Evolutionary conservation across 2,888 invertebrate species (phyloP), one percentile per base, ranked within the genome.

Genomic region (Lasioglossum calceatum): DNA sequence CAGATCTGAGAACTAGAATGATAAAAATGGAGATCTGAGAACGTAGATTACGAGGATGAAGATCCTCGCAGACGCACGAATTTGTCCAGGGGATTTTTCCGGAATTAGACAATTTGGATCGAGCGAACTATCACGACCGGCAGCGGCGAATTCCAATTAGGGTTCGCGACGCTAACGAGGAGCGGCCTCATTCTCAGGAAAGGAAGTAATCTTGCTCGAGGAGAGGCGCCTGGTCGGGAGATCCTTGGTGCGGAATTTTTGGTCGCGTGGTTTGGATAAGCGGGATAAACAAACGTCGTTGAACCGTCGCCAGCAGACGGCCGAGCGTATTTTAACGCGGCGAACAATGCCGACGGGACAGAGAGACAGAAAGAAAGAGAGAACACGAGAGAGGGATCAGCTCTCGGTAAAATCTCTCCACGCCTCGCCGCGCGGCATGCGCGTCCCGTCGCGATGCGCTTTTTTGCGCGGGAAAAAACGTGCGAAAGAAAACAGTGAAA

Each of bases 251-350:
- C 19, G 61, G 19, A 14, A 79, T 54, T 85, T 76, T 84, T 44
- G 39, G n/a, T 54, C 39, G 39, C 70, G 1, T 39, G 14, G 44
- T 36, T 72, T 76, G 42, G 4, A 83, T 32, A 42, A 72, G 67
- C 70, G 36, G n/a, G 64, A 12, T 36, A 77, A 77, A 74, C 58
- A 72, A 64, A 75, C 61, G 32, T 27, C 16, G 84, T 76, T 85
- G 85, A 85, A 85, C 36, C 84, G 72, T 44, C 79, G 85, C 79
- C 84, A 85, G 39, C 67, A 36, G 47, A 42, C 80, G 67, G 72
- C 10, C 54, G 71, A 61, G 39, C 32, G 74, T 58, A 79, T 64
- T 75, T 14, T 61, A 50, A 71, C 70, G 72, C 76, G n/a, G 74
- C 72, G 75, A 74, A 79, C 79, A 84, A 76, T 16, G 44, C 27